Percentiles rank a stretch among this genome's conserved stretches.
phyloP scores from a whole-genome alignment of 30 jellyfish, hydroid and myxozoan species.

The Hydra vulgaris region DNA sequence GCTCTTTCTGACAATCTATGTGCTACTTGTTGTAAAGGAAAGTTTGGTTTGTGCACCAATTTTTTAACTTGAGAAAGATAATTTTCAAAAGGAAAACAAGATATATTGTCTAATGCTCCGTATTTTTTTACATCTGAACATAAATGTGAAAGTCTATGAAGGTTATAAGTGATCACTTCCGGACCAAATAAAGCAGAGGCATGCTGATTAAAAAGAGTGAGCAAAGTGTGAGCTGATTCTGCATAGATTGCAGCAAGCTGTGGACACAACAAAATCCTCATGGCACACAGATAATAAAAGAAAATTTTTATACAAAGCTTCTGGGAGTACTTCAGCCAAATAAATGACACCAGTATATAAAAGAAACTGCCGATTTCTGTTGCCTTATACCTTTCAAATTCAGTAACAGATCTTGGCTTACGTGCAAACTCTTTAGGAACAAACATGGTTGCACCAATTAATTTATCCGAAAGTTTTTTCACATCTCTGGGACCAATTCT shows the following conservation, averaged over 20 bases:
- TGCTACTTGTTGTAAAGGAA: background rate
- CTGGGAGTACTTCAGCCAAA: slow-evolving; percentile 14
- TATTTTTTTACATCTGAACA: slow-evolving; percentile 28
- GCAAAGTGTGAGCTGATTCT: background rate
- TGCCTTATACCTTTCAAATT: slow-evolving; percentile 41
- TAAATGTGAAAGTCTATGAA: slow-evolving; percentile 32
- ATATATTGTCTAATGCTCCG: slow-evolving; percentile 29
- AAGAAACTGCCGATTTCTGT: slow-evolving; percentile 41
- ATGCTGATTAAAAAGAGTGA: background rate
- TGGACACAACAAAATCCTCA: slow-evolving; percentile 11
- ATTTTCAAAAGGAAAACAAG: slow-evolving; percentile 28
- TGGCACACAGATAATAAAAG: slow-evolving; percentile 24
- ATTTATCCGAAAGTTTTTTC: background rate
- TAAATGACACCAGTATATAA: slow-evolving; percentile 34
- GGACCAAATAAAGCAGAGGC: slow-evolving; percentile 19
- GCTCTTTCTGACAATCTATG: background rate
- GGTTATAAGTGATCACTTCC: slow-evolving; percentile 35
- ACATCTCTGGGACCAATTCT: background rate
- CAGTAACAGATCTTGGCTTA: slow-evolving; percentile 39
- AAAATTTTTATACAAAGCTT: slow-evolving; percentile 20
- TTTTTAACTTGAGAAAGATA: slow-evolving; percentile 20
- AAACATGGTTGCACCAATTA: background rate
- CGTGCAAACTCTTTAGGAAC: slow-evolving; percentile 35
- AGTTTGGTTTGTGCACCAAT: background rate
- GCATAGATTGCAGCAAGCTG: background rate